Conservation (phyloP, 2,888 invertebrate genomes). For the Hermaeophaga mercurialis region DNA sequence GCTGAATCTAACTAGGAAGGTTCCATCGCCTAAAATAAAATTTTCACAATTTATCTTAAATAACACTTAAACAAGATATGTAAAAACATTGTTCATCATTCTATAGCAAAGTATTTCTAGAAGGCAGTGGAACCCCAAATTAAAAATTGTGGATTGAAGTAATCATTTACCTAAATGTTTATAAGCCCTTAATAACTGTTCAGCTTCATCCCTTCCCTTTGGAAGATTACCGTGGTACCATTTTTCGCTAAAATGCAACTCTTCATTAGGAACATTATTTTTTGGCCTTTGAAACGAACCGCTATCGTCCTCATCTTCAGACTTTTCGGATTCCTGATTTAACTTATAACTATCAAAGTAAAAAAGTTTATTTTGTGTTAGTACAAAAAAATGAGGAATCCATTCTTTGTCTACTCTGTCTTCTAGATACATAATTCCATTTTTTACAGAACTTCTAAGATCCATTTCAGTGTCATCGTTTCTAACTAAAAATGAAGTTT, state of each 20-base stretch:
- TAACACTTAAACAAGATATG: too few relatives aligned
- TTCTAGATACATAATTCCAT: constrained; percentile 86
- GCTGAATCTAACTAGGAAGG: constrained; percentile 90
- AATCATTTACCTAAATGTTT: constrained; percentile 68
- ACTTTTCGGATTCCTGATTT: constrained; percentile 48
- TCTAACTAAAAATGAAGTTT: constrained; percentile 65
- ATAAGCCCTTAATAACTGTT: constrained; percentile 75
- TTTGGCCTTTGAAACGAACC: constrained; percentile 60
- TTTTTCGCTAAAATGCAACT: constrained; percentile 88
- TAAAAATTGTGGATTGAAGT: too few relatives aligned
- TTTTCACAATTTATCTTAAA: too few relatives aligned
- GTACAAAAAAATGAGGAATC: constrained; percentile 92
- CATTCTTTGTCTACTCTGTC: constrained; percentile 89
- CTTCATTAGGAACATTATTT: constrained; percentile 76
- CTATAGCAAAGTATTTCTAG: too few relatives aligned
- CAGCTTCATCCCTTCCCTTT: constrained; percentile 80
- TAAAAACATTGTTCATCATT: too few relatives aligned
- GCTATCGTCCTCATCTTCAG: constrained; percentile 55
- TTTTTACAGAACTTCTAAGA: constrained; percentile 82
- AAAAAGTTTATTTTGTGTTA: constrained; percentile 86
- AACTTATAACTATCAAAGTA: constrained; percentile 72
- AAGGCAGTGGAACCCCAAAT: too few relatives aligned
- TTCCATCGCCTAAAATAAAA: constrained; percentile 77
- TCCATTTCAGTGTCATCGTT: constrained; percentile 74
- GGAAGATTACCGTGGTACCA: constrained; percentile 92